These are phyloP conservation scores for Crotalus helleri DNA, from an alignment of 2,113 vertebrate species.

Conservation along the genomic window DNA sequence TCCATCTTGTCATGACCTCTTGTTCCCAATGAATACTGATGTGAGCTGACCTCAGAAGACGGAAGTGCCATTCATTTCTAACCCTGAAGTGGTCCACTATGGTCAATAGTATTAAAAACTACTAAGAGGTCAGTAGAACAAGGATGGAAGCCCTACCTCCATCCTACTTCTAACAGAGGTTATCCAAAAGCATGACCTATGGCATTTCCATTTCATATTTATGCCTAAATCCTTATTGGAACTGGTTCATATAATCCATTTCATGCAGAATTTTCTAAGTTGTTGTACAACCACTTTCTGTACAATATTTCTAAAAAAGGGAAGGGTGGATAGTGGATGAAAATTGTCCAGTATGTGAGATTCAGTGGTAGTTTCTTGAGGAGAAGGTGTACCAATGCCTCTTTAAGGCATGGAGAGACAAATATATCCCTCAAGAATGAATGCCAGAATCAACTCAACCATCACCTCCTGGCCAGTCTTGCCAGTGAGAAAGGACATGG, in stretches of 20 bases:
- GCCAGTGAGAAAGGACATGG: not conserved
- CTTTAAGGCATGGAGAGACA: no score
- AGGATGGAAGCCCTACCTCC: not conserved
- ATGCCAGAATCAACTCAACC: not conserved
- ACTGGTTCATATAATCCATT: not conserved
- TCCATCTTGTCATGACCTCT: not conserved
- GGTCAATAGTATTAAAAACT: not conserved
- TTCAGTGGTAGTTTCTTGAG: not conserved
- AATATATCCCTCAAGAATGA: not conserved
- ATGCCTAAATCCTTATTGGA: not conserved
- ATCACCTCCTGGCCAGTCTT: not conserved
- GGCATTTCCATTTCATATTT: not conserved
- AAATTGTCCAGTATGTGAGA: not conserved
- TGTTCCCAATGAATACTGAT: not conserved
- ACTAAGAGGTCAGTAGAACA: not conserved
- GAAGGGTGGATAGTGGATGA: not conserved
- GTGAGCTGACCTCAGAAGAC: not conserved
- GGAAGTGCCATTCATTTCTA: not conserved
- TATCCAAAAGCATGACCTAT: not conserved
- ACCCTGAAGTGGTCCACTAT: not conserved
- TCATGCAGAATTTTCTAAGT: not conserved
- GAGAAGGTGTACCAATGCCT: not conserved
- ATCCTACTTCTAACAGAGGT: not conserved
- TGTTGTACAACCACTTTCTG: not conserved
- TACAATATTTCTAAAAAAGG: not conserved